Evolutionary conservation across 1,140 invertebrate genomes (phyloP).

Genomic region (Ptiloglossa arizonensis): DNA sequence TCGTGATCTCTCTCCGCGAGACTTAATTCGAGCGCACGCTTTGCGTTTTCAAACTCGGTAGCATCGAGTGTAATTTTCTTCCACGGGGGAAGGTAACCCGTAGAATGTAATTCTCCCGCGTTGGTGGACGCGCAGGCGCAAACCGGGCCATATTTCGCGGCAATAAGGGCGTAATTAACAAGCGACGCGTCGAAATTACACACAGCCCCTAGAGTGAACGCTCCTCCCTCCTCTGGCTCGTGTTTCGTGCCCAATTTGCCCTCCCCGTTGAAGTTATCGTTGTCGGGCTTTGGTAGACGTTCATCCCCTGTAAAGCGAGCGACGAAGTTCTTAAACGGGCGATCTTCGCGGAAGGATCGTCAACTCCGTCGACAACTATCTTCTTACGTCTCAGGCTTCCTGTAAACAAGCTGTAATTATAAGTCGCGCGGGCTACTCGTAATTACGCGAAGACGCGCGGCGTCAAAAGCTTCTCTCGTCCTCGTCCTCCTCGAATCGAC

Average conservation of each 20-base stretch:
- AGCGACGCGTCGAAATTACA: background rate
- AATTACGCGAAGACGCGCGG: constrained; percentile 7
- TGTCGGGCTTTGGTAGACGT: background rate
- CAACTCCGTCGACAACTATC: background rate
- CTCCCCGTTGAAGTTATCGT: background rate
- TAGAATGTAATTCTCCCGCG: too few relatives aligned
- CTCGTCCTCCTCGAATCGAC: background rate
- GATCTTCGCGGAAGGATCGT: background rate
- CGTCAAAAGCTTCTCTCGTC: background rate
- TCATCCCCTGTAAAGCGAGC: background rate
- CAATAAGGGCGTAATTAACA: background rate
- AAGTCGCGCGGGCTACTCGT: background rate
- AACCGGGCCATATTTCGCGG: background rate
- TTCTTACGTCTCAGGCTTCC: background rate
- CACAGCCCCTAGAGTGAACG: too few relatives aligned
- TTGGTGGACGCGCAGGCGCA: background rate
- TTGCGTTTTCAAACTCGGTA: too few relatives aligned
- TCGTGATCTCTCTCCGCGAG: too few relatives aligned
- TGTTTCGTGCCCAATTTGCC: background rate
- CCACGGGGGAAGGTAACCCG: too few relatives aligned
- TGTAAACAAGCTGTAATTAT: constrained; percentile 7
- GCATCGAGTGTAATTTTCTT: too few relatives aligned
- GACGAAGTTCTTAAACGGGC: background rate
- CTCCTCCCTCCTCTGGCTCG: too few relatives aligned
- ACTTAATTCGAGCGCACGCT: too few relatives aligned